These are phyloP conservation scores for Carterocephalus palaemon DNA, from an alignment of 2,888 invertebrate genomes.

Conservation along the genomic window DNA sequence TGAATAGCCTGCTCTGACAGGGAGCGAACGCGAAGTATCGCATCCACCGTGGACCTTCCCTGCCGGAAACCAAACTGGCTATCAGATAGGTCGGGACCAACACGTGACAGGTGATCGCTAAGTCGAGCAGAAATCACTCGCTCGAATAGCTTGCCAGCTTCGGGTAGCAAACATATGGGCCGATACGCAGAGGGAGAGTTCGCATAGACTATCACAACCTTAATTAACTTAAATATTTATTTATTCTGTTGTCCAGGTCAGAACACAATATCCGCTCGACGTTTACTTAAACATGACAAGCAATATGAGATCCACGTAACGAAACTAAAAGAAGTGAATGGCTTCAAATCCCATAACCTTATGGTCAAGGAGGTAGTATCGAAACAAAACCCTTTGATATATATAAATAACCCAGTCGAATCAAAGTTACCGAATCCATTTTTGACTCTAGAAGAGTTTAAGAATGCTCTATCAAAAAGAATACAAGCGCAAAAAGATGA, in stretches of 20 bases:
- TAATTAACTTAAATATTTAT: too few relatives aligned
- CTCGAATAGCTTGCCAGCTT: too few relatives aligned
- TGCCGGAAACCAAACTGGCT: too few relatives aligned
- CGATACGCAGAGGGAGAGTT: too few relatives aligned
- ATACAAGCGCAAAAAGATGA: conserved; percentile 35
- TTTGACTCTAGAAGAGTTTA: conserved; percentile 54
- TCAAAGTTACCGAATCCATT: conserved; percentile 54
- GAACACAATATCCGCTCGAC: conserved; percentile 35
- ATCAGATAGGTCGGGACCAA: too few relatives aligned
- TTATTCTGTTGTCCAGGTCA: neutral
- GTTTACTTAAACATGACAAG: conserved; percentile 40
- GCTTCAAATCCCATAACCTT: conserved; percentile 59
- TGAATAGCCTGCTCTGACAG: too few relatives aligned
- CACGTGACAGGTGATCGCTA: too few relatives aligned
- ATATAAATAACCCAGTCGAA: conserved; percentile 66
- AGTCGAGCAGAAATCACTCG: too few relatives aligned
- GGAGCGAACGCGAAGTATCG: too few relatives aligned
- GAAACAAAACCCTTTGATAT: conserved; percentile 43
- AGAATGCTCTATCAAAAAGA: conserved; percentile 41
- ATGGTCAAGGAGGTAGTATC: conserved; percentile 37
- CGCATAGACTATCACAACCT: too few relatives aligned
- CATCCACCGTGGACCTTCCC: too few relatives aligned
- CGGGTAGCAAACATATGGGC: too few relatives aligned
- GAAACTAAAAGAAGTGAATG: conserved; percentile 60
- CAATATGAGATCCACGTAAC: conserved; percentile 52